phyloP scores from a whole-genome alignment of 2,888 invertebrate genomes.

The Stenchaetothrips biformis region DNA sequence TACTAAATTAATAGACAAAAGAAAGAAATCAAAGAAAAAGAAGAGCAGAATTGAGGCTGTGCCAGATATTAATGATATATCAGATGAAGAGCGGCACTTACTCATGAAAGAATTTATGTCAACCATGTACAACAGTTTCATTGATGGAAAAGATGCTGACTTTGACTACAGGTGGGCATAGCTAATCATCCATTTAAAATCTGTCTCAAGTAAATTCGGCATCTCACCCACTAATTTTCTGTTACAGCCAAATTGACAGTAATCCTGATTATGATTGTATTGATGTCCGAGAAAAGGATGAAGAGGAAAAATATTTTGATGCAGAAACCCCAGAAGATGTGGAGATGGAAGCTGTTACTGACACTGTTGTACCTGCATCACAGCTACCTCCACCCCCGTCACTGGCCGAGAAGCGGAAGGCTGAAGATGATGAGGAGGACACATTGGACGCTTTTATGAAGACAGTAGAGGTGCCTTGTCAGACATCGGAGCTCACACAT shows the following conservation, averaged over 20 bases:
- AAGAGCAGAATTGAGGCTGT: conserved; percentile 39
- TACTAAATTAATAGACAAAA: conserved; percentile 31
- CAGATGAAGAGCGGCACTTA: conserved; percentile 50
- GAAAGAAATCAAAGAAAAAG: conserved; percentile 43
- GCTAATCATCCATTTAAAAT: not conserved
- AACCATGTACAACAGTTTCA: conserved; percentile 78
- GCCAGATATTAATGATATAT: conserved; percentile 36
- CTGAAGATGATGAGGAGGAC: not conserved
- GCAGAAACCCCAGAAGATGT: conserved; percentile 64
- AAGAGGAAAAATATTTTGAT: conserved; percentile 88
- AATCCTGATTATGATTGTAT: conserved; percentile 75
- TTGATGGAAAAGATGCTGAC: conserved; percentile 73
- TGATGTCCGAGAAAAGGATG: conserved; percentile 69
- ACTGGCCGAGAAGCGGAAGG: not conserved
- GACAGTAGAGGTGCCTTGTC: not conserved
- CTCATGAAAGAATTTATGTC: conserved; percentile 75
- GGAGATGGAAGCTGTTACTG: conserved; percentile 28
- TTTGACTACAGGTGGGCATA: conserved; percentile 66
- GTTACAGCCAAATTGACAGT: conserved; percentile 63
- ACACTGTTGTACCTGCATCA: conserved; percentile 1
- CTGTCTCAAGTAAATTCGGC: not conserved
- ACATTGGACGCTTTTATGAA: not conserved
- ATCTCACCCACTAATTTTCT: conserved; percentile 32
- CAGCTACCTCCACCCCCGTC: not conserved
- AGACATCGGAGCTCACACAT: not conserved